These are phyloP conservation scores for Xiphophorus hellerii DNA, from an alignment of 2,113 vertebrate genomes.

Conservation along the genomic window DNA sequence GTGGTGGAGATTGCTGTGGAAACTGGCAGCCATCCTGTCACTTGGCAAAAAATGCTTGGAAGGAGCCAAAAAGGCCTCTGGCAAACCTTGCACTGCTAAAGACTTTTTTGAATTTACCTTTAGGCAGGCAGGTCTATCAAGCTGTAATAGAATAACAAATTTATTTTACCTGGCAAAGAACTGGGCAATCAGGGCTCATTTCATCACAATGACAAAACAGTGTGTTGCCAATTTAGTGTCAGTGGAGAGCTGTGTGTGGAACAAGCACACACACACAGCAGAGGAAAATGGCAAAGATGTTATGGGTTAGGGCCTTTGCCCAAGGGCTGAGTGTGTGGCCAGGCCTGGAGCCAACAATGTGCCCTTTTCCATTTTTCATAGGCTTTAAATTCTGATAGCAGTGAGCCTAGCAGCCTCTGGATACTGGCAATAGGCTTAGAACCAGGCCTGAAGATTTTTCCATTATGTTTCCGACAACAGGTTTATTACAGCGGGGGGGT, in stretches of 20 bases:
- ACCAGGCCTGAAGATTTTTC: constrained; percentile 28
- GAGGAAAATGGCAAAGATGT: constrained; percentile 27
- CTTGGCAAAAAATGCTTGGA: constrained; percentile 71
- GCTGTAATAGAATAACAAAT: constrained; percentile 70
- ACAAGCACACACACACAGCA: constrained; percentile 4
- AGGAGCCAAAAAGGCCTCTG: constrained; percentile 74
- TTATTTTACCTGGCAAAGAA: constrained; percentile 73
- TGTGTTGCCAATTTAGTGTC: constrained; percentile 60
- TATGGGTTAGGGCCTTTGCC: constrained; percentile 47
- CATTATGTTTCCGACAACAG: constrained; percentile 34
- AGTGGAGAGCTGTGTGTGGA: constrained; percentile 33
- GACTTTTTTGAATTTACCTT: constrained; percentile 66
- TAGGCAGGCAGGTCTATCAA: constrained; percentile 59
- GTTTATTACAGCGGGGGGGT: constrained; percentile 10
- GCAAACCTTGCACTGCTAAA: constrained; percentile 71
- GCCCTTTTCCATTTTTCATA: constrained; percentile 69
- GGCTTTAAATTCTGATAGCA: constrained; percentile 56
- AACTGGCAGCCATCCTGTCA: constrained; percentile 77
- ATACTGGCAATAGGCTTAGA: constrained; percentile 14
- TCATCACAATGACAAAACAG: constrained; percentile 60
- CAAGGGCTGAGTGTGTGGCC: constrained; percentile 56
- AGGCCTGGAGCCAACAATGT: constrained; percentile 58
- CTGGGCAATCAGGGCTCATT: constrained; percentile 61
- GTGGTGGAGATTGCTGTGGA: constrained; percentile 76
- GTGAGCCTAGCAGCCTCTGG: constrained; percentile 35